Conservation (phyloP, 1,140 invertebrate genomes). For the Psix sp. region DNA sequence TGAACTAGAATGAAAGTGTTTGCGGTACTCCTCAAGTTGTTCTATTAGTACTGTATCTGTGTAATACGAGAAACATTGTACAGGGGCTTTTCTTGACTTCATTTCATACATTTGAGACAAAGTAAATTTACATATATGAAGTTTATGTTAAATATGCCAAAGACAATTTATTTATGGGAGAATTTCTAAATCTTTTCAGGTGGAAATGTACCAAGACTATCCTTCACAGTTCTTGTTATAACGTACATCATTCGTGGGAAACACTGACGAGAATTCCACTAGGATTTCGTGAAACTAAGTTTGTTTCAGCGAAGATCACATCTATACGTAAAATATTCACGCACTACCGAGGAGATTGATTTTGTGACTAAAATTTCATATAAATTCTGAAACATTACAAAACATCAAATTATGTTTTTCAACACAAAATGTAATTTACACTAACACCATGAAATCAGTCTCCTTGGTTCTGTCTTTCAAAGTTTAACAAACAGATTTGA, state of each 20-base stretch:
- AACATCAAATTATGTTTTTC: background rate
- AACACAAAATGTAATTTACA: background rate
- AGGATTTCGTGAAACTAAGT: constrained; percentile 5
- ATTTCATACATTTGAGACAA: too few species aligned
- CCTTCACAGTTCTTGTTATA: constrained; percentile 33
- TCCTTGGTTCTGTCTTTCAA: too few species aligned
- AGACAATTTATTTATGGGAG: background rate
- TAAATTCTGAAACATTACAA: too few species aligned
- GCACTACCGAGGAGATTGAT: constrained; percentile 6
- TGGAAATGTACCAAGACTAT: constrained; percentile 39
- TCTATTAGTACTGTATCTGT: too few species aligned
- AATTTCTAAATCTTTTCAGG: constrained; percentile 33
- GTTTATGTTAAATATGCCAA: background rate
- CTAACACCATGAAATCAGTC: too few species aligned
- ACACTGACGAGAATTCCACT: constrained; percentile 39
- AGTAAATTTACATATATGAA: background rate
- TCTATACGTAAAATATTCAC: constrained; percentile 21
- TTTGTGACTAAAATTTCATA: background rate
- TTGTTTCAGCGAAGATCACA: constrained; percentile 17
- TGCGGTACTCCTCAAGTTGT: too few species aligned
- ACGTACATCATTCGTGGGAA: constrained; percentile 26
- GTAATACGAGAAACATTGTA: too few species aligned
- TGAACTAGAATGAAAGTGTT: too few species aligned
- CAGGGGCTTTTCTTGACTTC: too few species aligned
- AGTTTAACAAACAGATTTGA: too few species aligned